phyloP scores from a whole-genome alignment of 2,888 invertebrate species.

The Dioctria rufipes region DNA sequence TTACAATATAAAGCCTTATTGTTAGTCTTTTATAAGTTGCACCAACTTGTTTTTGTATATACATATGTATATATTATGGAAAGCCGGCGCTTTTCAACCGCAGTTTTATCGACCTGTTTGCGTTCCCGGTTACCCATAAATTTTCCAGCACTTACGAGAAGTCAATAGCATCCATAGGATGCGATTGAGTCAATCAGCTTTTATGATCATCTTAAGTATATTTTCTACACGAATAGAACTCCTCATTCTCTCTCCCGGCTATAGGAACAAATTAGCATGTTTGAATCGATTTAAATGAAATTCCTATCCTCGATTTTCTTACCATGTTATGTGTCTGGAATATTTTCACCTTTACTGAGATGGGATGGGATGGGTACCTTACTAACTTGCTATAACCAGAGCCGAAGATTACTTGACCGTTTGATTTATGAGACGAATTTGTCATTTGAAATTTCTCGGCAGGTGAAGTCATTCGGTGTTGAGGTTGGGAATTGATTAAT shows the following conservation, averaged over 20 bases:
- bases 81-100: constrained; percentile 14
- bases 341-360: not conserved
- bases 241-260: constrained; percentile 14
- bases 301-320: constrained; percentile 18
- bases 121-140: constrained; percentile 6
- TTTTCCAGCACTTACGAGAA: constrained; percentile 23
- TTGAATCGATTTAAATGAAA: constrained; percentile 46
- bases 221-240: constrained; percentile 29
- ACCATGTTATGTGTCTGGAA: not conserved
- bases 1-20: too few species aligned
- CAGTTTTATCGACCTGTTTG: constrained; percentile 23
- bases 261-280: constrained; percentile 39
- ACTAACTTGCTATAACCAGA: not conserved
- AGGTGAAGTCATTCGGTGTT: not conserved
- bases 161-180: constrained; percentile 3
- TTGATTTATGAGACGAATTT: constrained; percentile 32
- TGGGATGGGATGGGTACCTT: not conserved
- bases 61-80: not conserved
- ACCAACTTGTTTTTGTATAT: too few species aligned
- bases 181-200: constrained; percentile 40
- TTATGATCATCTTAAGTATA: constrained; percentile 20
- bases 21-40: too few species aligned
- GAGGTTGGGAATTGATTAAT: not conserved
- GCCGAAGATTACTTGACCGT: constrained; percentile 1
- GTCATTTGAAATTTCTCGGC: constrained; percentile 6